phyloP scores from a whole-genome alignment of 2,888 invertebrate species.

The Eledone cirrhosa region DNA sequence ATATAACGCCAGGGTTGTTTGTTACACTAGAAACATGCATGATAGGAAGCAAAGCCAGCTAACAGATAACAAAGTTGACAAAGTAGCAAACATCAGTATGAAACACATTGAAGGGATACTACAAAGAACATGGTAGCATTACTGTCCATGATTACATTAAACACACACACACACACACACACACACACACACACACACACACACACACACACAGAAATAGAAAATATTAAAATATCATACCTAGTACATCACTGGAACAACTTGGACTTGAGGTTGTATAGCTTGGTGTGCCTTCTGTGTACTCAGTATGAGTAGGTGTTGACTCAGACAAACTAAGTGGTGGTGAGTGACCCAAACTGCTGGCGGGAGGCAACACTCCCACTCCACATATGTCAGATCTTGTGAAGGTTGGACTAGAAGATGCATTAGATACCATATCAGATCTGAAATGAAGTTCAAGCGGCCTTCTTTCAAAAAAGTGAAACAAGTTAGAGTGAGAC shows the following conservation, averaged over 20 bases:
- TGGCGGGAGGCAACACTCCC: constrained; percentile 21
- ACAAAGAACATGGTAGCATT: too few species aligned
- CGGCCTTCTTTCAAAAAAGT: background rate
- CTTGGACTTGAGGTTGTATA: constrained; percentile 94
- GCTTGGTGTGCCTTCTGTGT: constrained; percentile 84
- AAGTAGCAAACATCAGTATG: too few species aligned
- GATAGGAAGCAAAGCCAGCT: too few species aligned
- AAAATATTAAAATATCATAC: constrained; percentile 36
- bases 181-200: constrained; percentile 6
- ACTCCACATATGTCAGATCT: constrained; percentile 22
- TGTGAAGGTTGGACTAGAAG: constrained; percentile 24
- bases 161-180: background rate
- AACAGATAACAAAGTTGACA: too few species aligned
- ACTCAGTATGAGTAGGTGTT: constrained; percentile 96
- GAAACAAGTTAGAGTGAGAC: background rate
- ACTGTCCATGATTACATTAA: too few species aligned
- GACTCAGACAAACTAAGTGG: constrained; percentile 66
- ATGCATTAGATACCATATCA: constrained; percentile 15
- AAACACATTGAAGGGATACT: too few species aligned
- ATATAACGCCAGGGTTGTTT: too few species aligned
- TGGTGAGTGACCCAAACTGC: constrained; percentile 52
- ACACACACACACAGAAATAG: background rate
- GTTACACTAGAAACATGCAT: too few species aligned
- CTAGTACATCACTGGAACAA: constrained; percentile 63
- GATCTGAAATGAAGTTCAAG: constrained; percentile 18